These are phyloP conservation scores for Muscina levida DNA, from an alignment of 2,888 invertebrate genomes.

Conservation along the genomic window DNA sequence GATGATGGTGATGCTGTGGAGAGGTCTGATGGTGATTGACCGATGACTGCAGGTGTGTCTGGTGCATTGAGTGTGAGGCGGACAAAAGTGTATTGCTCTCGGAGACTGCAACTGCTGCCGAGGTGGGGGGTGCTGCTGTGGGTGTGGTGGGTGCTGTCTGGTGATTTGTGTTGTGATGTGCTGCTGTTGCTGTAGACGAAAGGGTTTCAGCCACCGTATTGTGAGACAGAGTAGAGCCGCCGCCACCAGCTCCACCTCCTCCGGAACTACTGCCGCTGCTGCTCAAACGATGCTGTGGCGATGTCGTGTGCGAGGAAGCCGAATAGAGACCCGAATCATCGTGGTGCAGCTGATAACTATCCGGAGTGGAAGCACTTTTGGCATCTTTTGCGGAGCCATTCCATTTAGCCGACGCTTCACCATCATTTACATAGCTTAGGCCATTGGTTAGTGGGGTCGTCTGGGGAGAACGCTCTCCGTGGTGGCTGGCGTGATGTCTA, in stretches of 20 bases:
- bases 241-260: constrained; percentile 56
- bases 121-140: constrained; percentile 52
- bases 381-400: constrained; percentile 72
- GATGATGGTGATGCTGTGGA: constrained; percentile 59
- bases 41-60: constrained; percentile 51
- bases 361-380: constrained; percentile 72
- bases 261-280: constrained; percentile 62
- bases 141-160: constrained; percentile 59
- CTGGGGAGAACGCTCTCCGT: constrained; percentile 77
- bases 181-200: constrained; percentile 61
- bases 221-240: constrained; percentile 68
- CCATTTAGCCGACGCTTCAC: constrained; percentile 72
- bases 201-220: constrained; percentile 72
- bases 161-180: constrained; percentile 63
- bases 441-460: constrained; percentile 79
- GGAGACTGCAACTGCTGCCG: constrained; percentile 58
- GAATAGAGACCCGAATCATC: constrained; percentile 76
- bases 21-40: constrained; percentile 62
- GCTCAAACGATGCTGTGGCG: constrained; percentile 72
- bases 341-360: constrained; percentile 74
- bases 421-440: constrained; percentile 70
- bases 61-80: constrained; percentile 27
- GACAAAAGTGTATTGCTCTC: constrained; percentile 45
- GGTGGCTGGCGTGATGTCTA: constrained; percentile 32
- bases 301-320: constrained; percentile 76